Percentiles rank a stretch among this genome's conserved stretches.
These are phyloP conservation scores for Tetanocera ferruginea DNA, from an alignment of 2,888 invertebrate genomes.

Conservation along the genomic window DNA sequence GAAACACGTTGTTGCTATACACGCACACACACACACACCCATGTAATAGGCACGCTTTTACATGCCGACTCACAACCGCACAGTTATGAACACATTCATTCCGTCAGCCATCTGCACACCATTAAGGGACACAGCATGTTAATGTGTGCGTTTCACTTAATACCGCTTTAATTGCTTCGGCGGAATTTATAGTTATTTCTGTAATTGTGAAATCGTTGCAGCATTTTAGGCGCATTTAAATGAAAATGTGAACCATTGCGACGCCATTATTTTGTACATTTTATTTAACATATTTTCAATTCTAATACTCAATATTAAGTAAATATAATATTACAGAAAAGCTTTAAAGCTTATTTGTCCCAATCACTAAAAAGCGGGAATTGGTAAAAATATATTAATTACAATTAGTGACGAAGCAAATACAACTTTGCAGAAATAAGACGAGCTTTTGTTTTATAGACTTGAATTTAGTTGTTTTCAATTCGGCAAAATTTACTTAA, in stretches of 20 bases:
- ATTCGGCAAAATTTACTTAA: no score
- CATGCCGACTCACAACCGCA: conserved; percentile 32
- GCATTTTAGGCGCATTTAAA: conserved; percentile 59
- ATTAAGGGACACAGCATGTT: conserved; percentile 27
- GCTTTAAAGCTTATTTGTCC: no score
- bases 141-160: conserved; percentile 56
- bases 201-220: conserved; percentile 57
- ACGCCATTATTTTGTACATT: background rate
- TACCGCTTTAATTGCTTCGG: conserved; percentile 63
- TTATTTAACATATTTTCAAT: no score
- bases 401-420: no score
- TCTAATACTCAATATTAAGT: no score
- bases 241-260: background rate
- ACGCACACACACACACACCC: conserved; percentile 16
- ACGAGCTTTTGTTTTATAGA: no score
- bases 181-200: conserved; percentile 57
- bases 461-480: no score
- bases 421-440: no score
- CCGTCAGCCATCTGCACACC: conserved; percentile 40
- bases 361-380: no score
- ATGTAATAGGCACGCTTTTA: background rate
- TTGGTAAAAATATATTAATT: no score
- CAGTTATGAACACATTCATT: conserved; percentile 37
- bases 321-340: no score
- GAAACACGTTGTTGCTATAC: conserved; percentile 53